These are phyloP conservation scores for Colistium nudipinnis DNA, from an alignment of 2,113 vertebrate species.

Conservation along the genomic window DNA sequence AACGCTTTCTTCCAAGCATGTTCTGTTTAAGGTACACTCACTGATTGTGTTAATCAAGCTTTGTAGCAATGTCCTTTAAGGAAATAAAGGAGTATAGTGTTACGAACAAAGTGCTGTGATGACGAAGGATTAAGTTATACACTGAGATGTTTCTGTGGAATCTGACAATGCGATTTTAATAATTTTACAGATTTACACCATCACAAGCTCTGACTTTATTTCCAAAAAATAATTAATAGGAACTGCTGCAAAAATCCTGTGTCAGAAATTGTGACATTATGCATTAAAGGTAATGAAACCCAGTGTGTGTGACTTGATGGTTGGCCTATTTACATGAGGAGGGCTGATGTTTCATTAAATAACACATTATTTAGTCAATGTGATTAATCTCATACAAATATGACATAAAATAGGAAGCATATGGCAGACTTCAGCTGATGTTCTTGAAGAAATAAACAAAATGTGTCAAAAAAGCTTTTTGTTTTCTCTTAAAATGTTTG, in stretches of 20 bases:
- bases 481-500: too few species aligned
- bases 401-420: too few species aligned
- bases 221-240: too few species aligned
- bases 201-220: neutral
- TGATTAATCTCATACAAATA: too few species aligned
- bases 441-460: too few species aligned
- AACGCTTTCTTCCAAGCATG: conserved; percentile 13
- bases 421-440: too few species aligned
- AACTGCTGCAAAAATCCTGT: neutral
- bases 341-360: neutral
- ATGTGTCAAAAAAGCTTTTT: too few species aligned
- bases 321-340: neutral
- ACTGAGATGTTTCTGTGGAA: conserved; percentile 4
- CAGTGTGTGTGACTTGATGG: neutral
- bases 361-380: too few species aligned
- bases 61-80: conserved; percentile 1
- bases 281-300: neutral
- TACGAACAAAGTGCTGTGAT: neutral
- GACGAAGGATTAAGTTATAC: neutral
- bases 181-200: neutral
- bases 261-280: neutral
- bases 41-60: conserved; percentile 5
- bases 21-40: conserved; percentile 15
- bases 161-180: neutral
- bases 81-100: conserved; percentile 26